These are phyloP conservation scores for Drosophila niveifrons DNA, from an alignment of 2,888 invertebrate species.

Conservation along the genomic window DNA sequence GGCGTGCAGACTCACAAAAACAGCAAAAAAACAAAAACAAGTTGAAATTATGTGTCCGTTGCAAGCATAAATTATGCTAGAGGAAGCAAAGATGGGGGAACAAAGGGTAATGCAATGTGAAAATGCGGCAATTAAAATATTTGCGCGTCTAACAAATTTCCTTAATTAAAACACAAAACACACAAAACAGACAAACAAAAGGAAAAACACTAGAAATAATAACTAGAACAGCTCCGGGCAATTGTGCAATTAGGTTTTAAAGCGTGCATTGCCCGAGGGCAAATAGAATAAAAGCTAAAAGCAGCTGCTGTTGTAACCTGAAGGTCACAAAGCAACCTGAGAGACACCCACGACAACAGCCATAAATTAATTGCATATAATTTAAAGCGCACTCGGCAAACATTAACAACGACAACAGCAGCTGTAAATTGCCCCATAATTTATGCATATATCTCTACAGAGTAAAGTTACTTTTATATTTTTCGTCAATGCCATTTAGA, in stretches of 20 bases:
- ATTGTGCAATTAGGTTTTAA: slow-evolving; percentile 37
- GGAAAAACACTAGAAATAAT: slow-evolving; percentile 46
- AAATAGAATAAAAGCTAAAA: slow-evolving; percentile 25
- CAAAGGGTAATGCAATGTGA: slow-evolving; percentile 20
- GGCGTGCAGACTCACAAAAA: slow-evolving; percentile 68
- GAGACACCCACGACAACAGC: slow-evolving; percentile 32
- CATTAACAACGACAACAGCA: slow-evolving; percentile 33
- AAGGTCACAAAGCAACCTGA: slow-evolving; percentile 19
- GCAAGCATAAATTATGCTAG: slow-evolving; percentile 68
- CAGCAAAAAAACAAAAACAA: slow-evolving; percentile 56
- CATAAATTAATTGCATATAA: slow-evolving; percentile 57
- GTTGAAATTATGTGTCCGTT: slow-evolving; percentile 74
- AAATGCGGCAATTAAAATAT: slow-evolving; percentile 73
- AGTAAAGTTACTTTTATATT: slow-evolving; percentile 38
- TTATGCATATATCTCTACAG: slow-evolving; percentile 29
- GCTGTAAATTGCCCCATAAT: slow-evolving; percentile 43
- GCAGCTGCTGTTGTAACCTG: slow-evolving; percentile 21
- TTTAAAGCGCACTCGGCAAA: slow-evolving; percentile 39
- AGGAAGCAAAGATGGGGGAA: background rate
- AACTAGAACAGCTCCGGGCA: slow-evolving; percentile 30
- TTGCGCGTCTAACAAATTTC: slow-evolving; percentile 65
- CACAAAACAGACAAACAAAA: background rate
- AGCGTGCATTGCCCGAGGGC: slow-evolving; percentile 20
- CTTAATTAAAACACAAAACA: slow-evolving; percentile 59
- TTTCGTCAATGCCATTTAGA: slow-evolving; percentile 44